Conservation (phyloP, 2,888 invertebrate genomes). For the Asteroscopus sphinx region DNA sequence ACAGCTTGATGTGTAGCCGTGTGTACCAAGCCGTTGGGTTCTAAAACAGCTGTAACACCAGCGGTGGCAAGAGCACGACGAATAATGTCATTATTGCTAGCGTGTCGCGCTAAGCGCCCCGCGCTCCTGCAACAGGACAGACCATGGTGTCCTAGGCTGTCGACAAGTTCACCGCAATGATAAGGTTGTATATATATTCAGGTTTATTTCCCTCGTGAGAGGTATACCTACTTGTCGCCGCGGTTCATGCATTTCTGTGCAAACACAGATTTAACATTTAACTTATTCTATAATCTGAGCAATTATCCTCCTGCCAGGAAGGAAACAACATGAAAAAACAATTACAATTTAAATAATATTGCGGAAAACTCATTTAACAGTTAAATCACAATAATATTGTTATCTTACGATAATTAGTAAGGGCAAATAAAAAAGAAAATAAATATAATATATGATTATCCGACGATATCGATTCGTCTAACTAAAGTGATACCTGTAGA, state of each 20-base stretch:
- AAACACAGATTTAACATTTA: conserved; percentile 5
- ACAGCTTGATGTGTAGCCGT: no score
- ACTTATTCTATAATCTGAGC: no score
- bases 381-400: conserved; percentile 6
- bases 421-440: conserved; percentile 26
- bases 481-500: conserved; percentile 75
- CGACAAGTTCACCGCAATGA: no score
- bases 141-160: no score
- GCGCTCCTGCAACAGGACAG: no score
- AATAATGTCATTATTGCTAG: no score
- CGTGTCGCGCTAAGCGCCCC: no score
- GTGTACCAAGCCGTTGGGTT: no score
- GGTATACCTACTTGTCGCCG: not conserved
- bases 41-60: no score
- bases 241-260: not conserved
- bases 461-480: conserved; percentile 55
- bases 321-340: conserved; percentile 20
- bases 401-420: conserved; percentile 34
- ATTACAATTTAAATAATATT: conserved; percentile 13
- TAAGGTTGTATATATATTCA: conserved; percentile 1
- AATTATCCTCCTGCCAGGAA: conserved; percentile 9
- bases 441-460: conserved; percentile 42
- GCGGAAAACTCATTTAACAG: conserved; percentile 13
- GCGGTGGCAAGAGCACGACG: no score
- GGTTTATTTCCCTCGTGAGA: conserved; percentile 14